These are phyloP conservation scores for Cantharis nigra DNA, from an alignment of 2,888 invertebrate genomes.

Conservation along the genomic window DNA sequence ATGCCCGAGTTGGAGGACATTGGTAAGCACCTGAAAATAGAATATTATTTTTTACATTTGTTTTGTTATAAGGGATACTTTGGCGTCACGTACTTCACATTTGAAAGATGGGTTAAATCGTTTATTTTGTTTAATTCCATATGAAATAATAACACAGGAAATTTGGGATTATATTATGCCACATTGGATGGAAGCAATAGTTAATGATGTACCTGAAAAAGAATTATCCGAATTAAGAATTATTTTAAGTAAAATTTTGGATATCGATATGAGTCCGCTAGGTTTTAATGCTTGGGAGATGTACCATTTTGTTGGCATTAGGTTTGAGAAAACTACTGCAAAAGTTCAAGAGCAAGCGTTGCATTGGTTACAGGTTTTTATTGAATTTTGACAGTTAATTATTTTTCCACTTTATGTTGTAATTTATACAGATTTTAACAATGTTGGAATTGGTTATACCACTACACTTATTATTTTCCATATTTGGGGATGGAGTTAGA, in stretches of 20 bases:
- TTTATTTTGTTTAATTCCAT: conserved; percentile 94
- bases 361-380: conserved; percentile 78
- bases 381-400: neutral
- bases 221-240: conserved; percentile 84
- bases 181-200: conserved; percentile 98
- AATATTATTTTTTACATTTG: neutral
- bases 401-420: neutral
- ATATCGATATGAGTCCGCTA: conserved; percentile 92
- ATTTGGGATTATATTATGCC: conserved; percentile 99
- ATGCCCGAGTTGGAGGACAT: conserved; percentile 93
- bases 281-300: conserved; percentile 94
- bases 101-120: conserved; percentile 94
- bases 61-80: conserved; percentile 68
- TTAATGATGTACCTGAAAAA: conserved; percentile 87
- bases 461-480: conserved; percentile 80
- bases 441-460: conserved; percentile 90
- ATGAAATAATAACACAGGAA: conserved; percentile 94
- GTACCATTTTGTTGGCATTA: conserved; percentile 89
- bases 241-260: conserved; percentile 89
- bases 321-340: conserved; percentile 80
- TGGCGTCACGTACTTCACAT: conserved; percentile 86
- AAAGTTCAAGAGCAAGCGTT: conserved; percentile 87
- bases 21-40: conserved; percentile 64
- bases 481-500: conserved; percentile 87
- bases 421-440: conserved; percentile 71